A percentile compares a stretch with the other conserved stretches of the same genome.
These are phyloP conservation scores for Syritta pipiens DNA, from an alignment of 2,888 invertebrate genomes.

Conservation along the genomic window DNA sequence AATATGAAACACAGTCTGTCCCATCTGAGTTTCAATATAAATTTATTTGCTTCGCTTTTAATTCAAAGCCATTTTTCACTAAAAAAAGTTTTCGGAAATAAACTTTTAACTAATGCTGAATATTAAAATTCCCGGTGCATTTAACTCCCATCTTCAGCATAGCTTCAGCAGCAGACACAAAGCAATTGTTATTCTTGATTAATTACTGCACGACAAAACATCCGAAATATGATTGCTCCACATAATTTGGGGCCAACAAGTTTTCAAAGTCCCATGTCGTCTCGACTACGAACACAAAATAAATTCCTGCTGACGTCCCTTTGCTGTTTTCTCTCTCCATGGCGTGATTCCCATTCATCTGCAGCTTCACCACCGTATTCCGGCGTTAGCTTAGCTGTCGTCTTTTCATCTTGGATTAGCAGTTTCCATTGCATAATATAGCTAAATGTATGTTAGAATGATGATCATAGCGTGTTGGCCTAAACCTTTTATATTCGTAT, in stretches of 20 bases:
- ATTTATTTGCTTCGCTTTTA: too few relatives aligned
- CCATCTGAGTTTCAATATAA: too few relatives aligned
- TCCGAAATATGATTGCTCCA: not conserved
- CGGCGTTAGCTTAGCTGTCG: conserved; percentile 15
- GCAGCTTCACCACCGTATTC: not conserved
- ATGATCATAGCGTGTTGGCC: conserved; percentile 30
- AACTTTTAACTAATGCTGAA: too few relatives aligned
- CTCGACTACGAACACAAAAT: not conserved
- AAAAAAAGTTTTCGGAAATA: too few relatives aligned
- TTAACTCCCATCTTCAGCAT: too few relatives aligned
- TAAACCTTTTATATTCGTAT: conserved; percentile 54
- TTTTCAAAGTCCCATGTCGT: conserved; percentile 1
- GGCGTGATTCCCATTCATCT: conserved; percentile 14
- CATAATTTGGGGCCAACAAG: not conserved
- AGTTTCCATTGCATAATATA: conserved; percentile 14
- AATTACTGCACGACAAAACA: not conserved
- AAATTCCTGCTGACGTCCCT: conserved; percentile 6
- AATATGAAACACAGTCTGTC: too few relatives aligned
- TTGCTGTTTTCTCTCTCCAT: not conserved
- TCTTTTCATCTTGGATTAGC: conserved; percentile 33
- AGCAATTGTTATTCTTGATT: not conserved
- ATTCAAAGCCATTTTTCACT: too few relatives aligned
- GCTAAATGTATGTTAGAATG: conserved; percentile 7
- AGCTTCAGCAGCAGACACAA: too few relatives aligned
- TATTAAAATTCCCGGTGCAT: too few relatives aligned